Conservation (phyloP, 2,888 invertebrate species). For the Morpho deidamia region DNA sequence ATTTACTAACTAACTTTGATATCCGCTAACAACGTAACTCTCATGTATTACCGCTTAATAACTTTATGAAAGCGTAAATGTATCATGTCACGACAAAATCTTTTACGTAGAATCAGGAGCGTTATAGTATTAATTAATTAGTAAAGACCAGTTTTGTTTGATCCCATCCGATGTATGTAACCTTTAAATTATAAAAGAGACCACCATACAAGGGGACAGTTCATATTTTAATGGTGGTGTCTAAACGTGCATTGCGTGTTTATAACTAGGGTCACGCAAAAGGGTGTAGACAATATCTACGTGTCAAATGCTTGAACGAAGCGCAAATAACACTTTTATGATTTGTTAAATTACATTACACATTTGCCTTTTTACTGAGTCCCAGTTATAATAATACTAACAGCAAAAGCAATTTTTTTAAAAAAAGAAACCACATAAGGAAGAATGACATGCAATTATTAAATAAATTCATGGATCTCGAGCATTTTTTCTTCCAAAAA, state of each 20-base stretch:
- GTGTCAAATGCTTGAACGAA: slow-evolving; percentile 38
- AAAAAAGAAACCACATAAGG: no score
- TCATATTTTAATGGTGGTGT: slow-evolving; percentile 32
- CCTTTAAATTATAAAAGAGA: background rate
- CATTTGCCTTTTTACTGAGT: background rate
- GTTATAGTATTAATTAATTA: slow-evolving; percentile 6
- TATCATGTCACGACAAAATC: slow-evolving; percentile 11
- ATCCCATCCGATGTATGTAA: background rate
- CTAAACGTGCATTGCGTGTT: slow-evolving; percentile 37
- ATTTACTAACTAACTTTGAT: background rate
- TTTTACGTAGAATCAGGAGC: slow-evolving; percentile 9
- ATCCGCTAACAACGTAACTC: background rate
- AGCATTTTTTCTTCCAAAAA: no score
- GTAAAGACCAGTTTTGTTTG: slow-evolving; percentile 6
- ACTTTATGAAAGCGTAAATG: background rate
- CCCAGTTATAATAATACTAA: no score
- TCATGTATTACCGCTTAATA: background rate
- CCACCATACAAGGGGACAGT: slow-evolving; percentile 12
- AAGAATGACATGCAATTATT: no score
- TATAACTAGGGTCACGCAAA: slow-evolving; percentile 40
- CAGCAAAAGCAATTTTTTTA: no score
- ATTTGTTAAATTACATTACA: slow-evolving; percentile 31
- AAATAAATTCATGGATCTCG: no score
- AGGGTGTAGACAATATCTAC: slow-evolving; percentile 36
- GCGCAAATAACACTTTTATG: slow-evolving; percentile 35